Conservation (phyloP, 2,888 invertebrate species). For the Pheosia gnoma region DNA sequence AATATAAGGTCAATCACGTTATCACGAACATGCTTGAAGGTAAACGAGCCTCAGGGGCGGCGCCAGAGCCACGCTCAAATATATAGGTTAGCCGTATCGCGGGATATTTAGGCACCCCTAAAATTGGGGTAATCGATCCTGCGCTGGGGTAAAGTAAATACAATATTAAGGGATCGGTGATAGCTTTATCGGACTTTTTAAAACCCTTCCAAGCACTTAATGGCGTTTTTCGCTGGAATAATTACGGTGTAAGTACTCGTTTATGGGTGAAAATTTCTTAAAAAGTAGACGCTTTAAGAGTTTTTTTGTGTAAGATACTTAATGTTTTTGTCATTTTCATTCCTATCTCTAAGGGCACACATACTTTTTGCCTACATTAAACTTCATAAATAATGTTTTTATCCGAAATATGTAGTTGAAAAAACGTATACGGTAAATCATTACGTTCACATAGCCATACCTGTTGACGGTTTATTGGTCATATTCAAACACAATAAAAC, state of each 20-base stretch:
- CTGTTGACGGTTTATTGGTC: constrained; percentile 2
- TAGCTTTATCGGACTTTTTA: constrained; percentile 59
- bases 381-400: no score
- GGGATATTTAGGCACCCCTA: constrained; percentile 56
- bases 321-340: background rate
- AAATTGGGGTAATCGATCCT: constrained; percentile 65
- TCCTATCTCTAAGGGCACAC: no score
- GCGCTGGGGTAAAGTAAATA: constrained; percentile 53
- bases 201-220: constrained; percentile 45
- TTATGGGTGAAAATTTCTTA: background rate
- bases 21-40: constrained; percentile 53
- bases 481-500: constrained; percentile 21
- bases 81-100: constrained; percentile 49
- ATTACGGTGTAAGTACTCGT: constrained; percentile 16
- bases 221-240: constrained; percentile 27
- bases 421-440: no score
- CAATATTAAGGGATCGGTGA: constrained; percentile 56
- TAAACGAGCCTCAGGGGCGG: constrained; percentile 47
- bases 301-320: background rate
- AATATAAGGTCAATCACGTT: constrained; percentile 59
- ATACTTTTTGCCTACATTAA: no score
- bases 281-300: background rate
- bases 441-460: no score
- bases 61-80: constrained; percentile 46
- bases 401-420: no score